Evolutionary conservation across 2,888 invertebrate species (phyloP).

Genomic region (Microctonus brassicae): DNA sequence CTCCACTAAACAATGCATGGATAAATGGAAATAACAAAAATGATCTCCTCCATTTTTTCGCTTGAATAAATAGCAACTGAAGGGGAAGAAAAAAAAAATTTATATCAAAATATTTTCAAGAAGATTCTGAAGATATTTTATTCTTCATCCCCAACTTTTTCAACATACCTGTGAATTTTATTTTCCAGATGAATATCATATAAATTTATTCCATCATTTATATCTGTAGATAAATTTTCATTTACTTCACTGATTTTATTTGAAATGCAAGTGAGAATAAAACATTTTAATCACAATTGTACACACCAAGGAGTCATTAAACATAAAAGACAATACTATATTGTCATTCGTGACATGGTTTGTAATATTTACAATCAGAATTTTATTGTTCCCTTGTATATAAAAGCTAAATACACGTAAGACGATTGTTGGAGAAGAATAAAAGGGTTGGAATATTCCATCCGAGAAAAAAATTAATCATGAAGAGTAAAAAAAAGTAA

Average conservation of each 20-base stretch:
- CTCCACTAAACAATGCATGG: background rate
- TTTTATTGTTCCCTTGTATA: background rate
- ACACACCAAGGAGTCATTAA: background rate
- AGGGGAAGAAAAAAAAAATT: background rate
- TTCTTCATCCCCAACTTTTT: too few species aligned
- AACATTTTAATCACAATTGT: background rate
- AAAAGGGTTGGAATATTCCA: background rate
- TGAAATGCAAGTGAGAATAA: background rate
- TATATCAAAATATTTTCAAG: background rate
- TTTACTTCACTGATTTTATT: background rate
- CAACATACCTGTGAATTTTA: too few species aligned
- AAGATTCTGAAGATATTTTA: too few species aligned
- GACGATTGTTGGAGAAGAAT: background rate
- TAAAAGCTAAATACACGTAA: background rate
- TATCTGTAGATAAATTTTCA: too few species aligned
- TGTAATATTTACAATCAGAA: background rate
- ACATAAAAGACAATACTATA: background rate
- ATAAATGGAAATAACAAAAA: background rate
- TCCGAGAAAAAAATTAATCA: slow-evolving; percentile 33
- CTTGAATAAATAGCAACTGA: background rate
- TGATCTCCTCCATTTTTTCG: background rate
- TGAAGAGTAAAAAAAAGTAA: background rate
- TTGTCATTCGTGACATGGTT: background rate
- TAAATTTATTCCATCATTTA: too few species aligned
- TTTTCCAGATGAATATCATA: too few species aligned